Base-by-base conservation (phyloP, 2,113 vertebrate genomes). In the Chiloscyllium plagiosum region DNA sequence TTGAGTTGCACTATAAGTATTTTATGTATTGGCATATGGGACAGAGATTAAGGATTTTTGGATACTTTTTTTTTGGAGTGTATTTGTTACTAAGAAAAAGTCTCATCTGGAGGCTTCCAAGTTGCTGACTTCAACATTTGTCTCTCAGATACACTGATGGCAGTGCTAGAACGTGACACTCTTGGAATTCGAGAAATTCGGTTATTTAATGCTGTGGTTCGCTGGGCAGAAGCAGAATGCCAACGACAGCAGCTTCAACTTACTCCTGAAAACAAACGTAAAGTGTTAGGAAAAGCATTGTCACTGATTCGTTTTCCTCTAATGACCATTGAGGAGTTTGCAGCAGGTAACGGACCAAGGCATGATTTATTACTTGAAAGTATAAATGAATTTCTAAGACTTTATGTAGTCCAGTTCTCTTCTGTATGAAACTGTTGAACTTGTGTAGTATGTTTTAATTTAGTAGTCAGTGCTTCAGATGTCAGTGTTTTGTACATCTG, bases 301-400 rank as follows among this genome's bases (percentile, higher is more conserved):
- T 98, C 98, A 0, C 98, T 99, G 96, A 99, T 99, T 97, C 98
- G 99, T 96, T 99, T 99, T 97, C 99, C 99, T 2, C 97, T 99
- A 96, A 99, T 99, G 99, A 99, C 99, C 92, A 99, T 99, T 0
- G 99, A 99, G 97, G 99, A 99, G 97, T 99, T 99, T 96, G 99
- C 99, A 15, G 99, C 99, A 98, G 99, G 99, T 99, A 96, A 96
- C 22, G 95, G 96, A 96, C 56, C 78, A 90, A 96, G 95, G 29
- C 72, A 68, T 96, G 95, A 96, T 68, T 89, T 96, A 0, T 94
- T 83, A 24, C 0, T 0, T 83, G 12, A 66, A 76, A 42, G 8
- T 4, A 76, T 19, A 95, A 95, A 95, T 85, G 42, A 96, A 29
- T 56, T 95, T 95, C 29, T 42, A 90, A 66, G 33, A 22, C 20